Evolutionary conservation across 1,140 invertebrate species (phyloP).

Genomic region (Drosophila mayri): DNA sequence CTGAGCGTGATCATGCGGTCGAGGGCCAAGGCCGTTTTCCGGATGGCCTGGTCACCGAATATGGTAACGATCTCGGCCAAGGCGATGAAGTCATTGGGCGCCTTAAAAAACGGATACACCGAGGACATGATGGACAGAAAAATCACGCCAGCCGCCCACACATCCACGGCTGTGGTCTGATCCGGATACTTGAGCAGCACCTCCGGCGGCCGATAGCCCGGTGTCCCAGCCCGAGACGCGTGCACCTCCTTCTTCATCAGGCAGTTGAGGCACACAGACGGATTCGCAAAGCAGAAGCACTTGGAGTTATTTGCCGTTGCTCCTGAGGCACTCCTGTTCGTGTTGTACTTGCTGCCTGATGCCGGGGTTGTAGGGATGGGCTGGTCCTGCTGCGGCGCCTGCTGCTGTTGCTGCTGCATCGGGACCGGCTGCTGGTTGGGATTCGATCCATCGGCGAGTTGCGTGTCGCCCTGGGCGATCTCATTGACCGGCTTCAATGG

Average conservation of each 20-base stretch:
- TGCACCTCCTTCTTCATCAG: conserved; percentile 86
- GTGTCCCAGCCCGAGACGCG: conserved; percentile 94
- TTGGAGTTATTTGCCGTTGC: conserved; percentile 43
- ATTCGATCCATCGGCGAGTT: conserved; percentile 12
- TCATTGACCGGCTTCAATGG: conserved; percentile 81
- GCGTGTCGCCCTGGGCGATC: conserved; percentile 43
- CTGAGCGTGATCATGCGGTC: conserved; percentile 87
- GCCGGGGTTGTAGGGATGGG: neutral
- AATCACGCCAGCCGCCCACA: conserved; percentile 96
- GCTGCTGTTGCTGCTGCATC: conserved; percentile 20
- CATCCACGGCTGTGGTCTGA: conserved; percentile 93
- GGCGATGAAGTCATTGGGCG: conserved; percentile 92
- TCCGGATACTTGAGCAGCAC: conserved; percentile 91
- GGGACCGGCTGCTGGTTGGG: neutral
- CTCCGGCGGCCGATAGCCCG: conserved; percentile 94
- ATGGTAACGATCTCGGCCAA: conserved; percentile 93
- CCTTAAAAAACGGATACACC: conserved; percentile 93
- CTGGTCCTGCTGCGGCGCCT: conserved; percentile 8
- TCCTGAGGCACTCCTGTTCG: conserved; percentile 40
- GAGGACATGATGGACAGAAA: conserved; percentile 92
- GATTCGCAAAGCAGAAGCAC: conserved; percentile 89
- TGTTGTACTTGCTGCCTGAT: conserved; percentile 59
- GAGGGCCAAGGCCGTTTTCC: conserved; percentile 89
- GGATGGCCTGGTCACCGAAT: conserved; percentile 90
- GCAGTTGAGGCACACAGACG: conserved; percentile 89